These are phyloP conservation scores for Cyclargus thomasi DNA, from an alignment of 1,140 invertebrate species.

Conservation along the genomic window DNA sequence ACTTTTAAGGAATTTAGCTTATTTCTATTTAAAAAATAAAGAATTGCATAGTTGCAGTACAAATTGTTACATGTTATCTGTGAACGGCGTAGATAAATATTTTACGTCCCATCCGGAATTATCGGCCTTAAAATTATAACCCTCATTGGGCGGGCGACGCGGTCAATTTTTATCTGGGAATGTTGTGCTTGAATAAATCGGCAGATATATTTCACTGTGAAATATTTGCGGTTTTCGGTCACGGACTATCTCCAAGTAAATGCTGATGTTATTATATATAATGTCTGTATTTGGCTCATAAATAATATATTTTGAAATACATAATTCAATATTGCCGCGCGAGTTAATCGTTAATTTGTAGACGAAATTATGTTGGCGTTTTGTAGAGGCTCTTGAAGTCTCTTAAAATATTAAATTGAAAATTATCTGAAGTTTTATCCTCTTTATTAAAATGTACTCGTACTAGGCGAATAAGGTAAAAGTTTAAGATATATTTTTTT, in stretches of 20 bases:
- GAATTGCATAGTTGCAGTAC: neutral
- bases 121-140: neutral
- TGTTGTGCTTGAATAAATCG: conserved; percentile 56
- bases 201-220: conserved; percentile 53
- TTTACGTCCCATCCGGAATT: conserved; percentile 1
- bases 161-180: conserved; percentile 58
- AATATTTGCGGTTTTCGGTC: conserved; percentile 52
- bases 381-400: neutral
- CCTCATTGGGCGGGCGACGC: conserved; percentile 25
- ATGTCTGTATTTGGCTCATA: conserved; percentile 36
- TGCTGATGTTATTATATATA: conserved; percentile 45
- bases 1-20: no score
- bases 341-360: neutral
- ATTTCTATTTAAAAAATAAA: no score
- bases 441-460: no score
- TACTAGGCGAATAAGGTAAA: no score
- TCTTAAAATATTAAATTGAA: no score
- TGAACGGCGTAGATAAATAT: neutral
- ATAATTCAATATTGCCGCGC: neutral
- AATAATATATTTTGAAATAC: conserved; percentile 1
- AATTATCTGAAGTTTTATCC: no score
- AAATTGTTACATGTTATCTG: neutral
- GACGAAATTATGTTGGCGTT: neutral
- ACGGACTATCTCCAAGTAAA: conserved; percentile 39
- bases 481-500: no score